Conservation (phyloP, 2,888 invertebrate genomes). For the Pelosia muscerda region DNA sequence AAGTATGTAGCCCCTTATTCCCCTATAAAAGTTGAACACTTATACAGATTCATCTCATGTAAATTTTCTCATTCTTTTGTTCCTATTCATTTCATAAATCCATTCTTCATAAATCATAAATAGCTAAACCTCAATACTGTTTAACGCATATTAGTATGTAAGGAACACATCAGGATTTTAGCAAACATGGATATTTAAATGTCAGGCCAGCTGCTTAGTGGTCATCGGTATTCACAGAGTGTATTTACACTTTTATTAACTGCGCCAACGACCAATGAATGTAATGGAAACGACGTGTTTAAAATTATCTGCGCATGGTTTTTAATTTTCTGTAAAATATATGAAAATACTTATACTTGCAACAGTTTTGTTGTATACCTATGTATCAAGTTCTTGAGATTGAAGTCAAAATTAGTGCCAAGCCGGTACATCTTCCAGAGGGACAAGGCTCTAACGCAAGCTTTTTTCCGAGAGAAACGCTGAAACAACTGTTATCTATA, state of each 20-base stretch:
- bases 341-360: not conserved
- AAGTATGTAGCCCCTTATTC: no score
- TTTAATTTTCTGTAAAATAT: not conserved
- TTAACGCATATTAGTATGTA: constrained; percentile 2
- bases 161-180: constrained; percentile 28
- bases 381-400: no score
- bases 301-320: constrained; percentile 5
- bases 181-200: constrained; percentile 41
- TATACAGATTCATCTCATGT: not conserved
- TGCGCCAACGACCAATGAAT: constrained; percentile 28
- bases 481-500: no score
- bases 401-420: no score
- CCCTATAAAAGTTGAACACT: no score
- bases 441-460: no score
- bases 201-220: constrained; percentile 35
- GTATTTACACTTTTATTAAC: constrained; percentile 37
- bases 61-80: not conserved
- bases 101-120: not conserved
- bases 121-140: not conserved
- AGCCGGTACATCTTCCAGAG: no score
- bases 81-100: no score
- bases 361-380: no score
- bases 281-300: not conserved
- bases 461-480: no score
- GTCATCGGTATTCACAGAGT: constrained; percentile 39